Base-by-base conservation (phyloP, 2,113 vertebrate genomes). In the Macroglossus sobrinus region DNA sequence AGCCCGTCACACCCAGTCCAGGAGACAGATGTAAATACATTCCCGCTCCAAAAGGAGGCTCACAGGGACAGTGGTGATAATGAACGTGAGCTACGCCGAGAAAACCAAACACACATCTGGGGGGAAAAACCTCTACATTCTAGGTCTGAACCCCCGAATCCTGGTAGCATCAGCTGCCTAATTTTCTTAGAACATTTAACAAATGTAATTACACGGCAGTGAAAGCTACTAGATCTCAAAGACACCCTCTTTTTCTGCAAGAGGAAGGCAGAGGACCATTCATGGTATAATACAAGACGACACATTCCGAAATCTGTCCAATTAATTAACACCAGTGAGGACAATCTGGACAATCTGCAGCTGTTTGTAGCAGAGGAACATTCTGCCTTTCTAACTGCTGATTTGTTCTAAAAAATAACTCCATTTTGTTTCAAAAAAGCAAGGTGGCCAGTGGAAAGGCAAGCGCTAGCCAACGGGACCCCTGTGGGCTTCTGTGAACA, bases 281-380 rank as follows among this genome's bases (percentile, higher is more conserved):
- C 79, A 92, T 40, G 89, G 84, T 40, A 18, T n/a, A 84, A 95
- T 45, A 30, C 84, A 93, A 91, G 95, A 94, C 43, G 45, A 91
- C 89, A 93, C 91, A 74, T 81, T 95, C 89, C 84, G 91, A 96
- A 97, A 90, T 96, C 95, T 93, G 96, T 79, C 90, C 89, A 13
- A 80, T 92, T 91, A 96, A 93, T 96, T 93, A 93, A 80, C 92
- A 92, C 82, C 84, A 84, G 91, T 11, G 71, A 96, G 91, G 91
- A 94, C 94, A 93, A 89, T 85, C 91, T 94, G 95, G 93, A n/a
- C n/a, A n/a, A n/a, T n/a, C 61, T 71, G 80, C 96, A 96, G 95
- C 84, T 96, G 97, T 94, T 61, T 61, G 90, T 43, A 66, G 71
- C 79, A 89, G 93, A 91, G 79, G 94, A 91, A 95, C 93, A 87